phyloP scores from a whole-genome alignment of 2,113 vertebrate genomes.

The Phalacrocorax carbo region DNA sequence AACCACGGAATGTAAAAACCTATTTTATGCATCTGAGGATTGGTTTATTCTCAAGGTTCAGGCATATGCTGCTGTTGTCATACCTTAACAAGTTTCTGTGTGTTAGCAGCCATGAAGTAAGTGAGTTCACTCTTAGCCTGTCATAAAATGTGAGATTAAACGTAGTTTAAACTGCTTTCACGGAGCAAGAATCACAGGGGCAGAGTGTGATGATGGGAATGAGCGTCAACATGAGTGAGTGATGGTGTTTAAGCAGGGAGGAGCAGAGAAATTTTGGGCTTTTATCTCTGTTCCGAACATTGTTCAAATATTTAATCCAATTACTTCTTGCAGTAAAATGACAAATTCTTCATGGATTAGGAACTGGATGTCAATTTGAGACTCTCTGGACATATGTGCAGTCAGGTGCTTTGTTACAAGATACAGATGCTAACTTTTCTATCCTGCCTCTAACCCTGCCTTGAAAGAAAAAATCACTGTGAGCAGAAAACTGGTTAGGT shows the following conservation, averaged over 20 bases:
- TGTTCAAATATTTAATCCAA: not conserved
- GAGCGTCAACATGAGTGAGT: not conserved
- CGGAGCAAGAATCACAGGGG: not conserved
- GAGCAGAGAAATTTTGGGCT: not conserved
- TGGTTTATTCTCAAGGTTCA: not conserved
- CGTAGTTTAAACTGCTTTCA: not conserved
- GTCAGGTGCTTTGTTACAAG: not conserved
- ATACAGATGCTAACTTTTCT: not conserved
- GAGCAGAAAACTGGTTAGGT: not conserved
- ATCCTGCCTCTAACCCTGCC: not conserved
- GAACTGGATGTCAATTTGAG: not conserved
- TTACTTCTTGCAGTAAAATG: not conserved
- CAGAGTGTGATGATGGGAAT: not conserved
- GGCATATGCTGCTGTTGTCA: constrained; percentile 3
- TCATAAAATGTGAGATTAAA: not conserved
- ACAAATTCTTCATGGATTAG: not conserved
- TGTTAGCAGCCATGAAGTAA: not conserved
- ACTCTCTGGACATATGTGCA: not conserved
- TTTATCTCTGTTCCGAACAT: not conserved
- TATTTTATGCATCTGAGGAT: not conserved
- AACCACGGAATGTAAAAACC: not conserved
- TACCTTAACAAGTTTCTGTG: not conserved
- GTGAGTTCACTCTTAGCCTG: not conserved
- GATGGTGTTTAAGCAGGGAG: not conserved
- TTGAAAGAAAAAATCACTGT: not conserved